Percentiles rank a stretch among this genome's conserved stretches.
phyloP scores from a whole-genome alignment of 2,888 invertebrate genomes.

The Embidobia sp. region DNA sequence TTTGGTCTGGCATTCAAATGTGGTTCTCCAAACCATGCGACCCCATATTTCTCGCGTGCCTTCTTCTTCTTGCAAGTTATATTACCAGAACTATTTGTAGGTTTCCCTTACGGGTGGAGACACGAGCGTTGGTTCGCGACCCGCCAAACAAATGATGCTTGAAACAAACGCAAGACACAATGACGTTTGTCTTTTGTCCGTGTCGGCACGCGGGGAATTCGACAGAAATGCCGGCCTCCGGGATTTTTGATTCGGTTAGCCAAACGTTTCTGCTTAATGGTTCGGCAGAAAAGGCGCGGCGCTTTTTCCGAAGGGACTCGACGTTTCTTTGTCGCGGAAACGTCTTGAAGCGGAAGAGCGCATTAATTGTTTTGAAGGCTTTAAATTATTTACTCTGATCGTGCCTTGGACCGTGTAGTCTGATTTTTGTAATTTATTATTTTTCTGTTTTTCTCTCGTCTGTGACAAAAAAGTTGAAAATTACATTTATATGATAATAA shows the following conservation, averaged over 20 bases:
- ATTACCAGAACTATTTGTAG: slow-evolving; percentile 55
- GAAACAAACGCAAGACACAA: slow-evolving; percentile 80
- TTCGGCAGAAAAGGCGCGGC: slow-evolving; percentile 72
- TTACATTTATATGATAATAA: no score
- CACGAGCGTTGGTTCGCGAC: slow-evolving; percentile 66
- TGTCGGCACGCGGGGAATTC: slow-evolving; percentile 76
- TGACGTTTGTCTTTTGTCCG: slow-evolving; percentile 79
- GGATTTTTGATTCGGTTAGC: slow-evolving; percentile 81
- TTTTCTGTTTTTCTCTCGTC: no score
- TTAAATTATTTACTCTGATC: no score
- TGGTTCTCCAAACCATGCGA: slow-evolving; percentile 75
- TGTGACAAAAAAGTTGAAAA: no score
- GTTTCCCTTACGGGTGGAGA: slow-evolving; percentile 22
- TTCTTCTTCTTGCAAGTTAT: slow-evolving; percentile 67
- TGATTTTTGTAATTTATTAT: no score
- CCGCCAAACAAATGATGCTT: slow-evolving; percentile 81
- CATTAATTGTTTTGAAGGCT: slow-evolving; percentile 57
- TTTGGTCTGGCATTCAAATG: slow-evolving; percentile 78
- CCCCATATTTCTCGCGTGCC: slow-evolving; percentile 75
- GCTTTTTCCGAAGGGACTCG: slow-evolving; percentile 43
- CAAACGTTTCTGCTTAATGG: slow-evolving; percentile 80
- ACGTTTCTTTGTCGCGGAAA: slow-evolving; percentile 21
- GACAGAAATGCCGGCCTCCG: slow-evolving; percentile 75
- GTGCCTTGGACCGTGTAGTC: no score
- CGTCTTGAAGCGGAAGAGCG: slow-evolving; percentile 39